Evolutionary conservation across 1,140 invertebrate genomes (phyloP).

Genomic region (Gerris buenoi): DNA sequence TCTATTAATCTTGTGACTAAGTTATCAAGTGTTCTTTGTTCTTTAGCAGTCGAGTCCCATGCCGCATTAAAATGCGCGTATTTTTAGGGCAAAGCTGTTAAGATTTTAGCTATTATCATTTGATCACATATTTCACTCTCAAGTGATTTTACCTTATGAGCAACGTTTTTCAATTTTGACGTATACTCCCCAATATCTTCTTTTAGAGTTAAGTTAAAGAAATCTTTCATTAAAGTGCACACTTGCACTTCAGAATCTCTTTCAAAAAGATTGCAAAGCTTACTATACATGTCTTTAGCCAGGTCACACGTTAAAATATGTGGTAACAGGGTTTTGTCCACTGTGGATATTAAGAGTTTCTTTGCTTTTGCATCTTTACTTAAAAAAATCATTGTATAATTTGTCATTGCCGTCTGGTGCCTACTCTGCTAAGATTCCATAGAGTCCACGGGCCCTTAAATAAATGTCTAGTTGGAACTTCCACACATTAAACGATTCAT

Average conservation of each 20-base stretch:
- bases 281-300: not conserved
- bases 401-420: not conserved
- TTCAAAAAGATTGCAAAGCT: not conserved
- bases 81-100: not conserved
- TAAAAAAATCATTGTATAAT: not conserved
- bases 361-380: not conserved
- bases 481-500: not conserved
- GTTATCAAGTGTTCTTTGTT: not conserved
- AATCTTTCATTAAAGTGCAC: not conserved
- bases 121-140: not conserved
- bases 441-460: not conserved
- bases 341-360: not conserved
- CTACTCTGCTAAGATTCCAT: not conserved
- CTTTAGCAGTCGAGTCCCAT: not conserved
- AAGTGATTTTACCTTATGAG: not conserved
- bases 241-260: not conserved
- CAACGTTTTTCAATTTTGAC: not conserved
- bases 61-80: not conserved
- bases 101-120: not conserved
- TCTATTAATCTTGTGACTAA: not conserved
- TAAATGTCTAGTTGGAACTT: not conserved
- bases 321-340: not conserved
- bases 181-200: not conserved
- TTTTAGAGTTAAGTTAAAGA: not conserved
- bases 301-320: not conserved